phyloP scores from a whole-genome alignment of 2,888 invertebrate species.

The Nemotelus nigrinus region DNA sequence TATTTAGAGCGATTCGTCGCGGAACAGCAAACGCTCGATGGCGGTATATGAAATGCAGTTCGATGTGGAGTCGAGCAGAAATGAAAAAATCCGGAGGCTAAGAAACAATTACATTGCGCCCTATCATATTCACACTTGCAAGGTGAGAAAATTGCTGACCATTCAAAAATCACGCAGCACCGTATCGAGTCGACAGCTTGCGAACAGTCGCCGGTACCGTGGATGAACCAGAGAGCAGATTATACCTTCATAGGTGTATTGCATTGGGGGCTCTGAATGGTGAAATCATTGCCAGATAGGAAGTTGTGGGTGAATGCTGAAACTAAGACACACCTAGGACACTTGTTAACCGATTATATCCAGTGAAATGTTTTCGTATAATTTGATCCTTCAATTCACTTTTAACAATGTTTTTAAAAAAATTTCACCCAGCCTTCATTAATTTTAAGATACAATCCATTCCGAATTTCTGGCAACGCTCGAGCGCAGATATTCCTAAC shows the following conservation, averaged over 20 bases:
- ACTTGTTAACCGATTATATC: too few relatives aligned
- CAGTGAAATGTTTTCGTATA: too few relatives aligned
- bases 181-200: neutral
- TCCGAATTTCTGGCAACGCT: too few relatives aligned
- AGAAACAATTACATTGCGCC: constrained; percentile 50
- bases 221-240: neutral
- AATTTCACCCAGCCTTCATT: too few relatives aligned
- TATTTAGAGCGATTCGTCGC: neutral
- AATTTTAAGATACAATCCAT: too few relatives aligned
- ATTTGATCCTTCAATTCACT: too few relatives aligned
- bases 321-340: too few relatives aligned
- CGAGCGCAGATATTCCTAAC: too few relatives aligned
- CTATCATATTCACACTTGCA: constrained; percentile 66
- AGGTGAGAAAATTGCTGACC: constrained; percentile 66
- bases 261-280: neutral
- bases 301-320: neutral
- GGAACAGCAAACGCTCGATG: neutral
- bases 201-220: neutral
- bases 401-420: too few relatives aligned
- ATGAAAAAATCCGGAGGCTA: constrained; percentile 51
- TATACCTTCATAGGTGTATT: neutral
- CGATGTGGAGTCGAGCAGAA: constrained; percentile 3
- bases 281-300: constrained; percentile 8
- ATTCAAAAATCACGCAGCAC: constrained; percentile 61
- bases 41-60: constrained; percentile 1